A percentile compares a stretch with the other conserved stretches of the same genome.
phyloP scores from a whole-genome alignment of 2,888 invertebrate species.

The Parascotia fuliginaria region DNA sequence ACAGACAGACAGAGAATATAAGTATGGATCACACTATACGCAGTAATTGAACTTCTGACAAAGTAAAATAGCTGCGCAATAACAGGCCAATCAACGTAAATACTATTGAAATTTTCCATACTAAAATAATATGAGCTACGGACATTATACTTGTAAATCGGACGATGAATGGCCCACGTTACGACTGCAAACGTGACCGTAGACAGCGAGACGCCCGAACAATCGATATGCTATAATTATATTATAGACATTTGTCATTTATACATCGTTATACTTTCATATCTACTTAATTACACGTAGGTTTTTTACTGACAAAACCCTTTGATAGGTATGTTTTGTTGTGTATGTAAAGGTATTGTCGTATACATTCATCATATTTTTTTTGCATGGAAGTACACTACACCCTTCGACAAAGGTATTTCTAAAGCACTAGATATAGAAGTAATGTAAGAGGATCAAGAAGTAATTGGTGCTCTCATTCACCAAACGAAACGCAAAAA shows the following conservation, averaged over 20 bases:
- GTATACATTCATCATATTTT: too few relatives aligned
- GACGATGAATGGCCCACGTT: constrained; percentile 12
- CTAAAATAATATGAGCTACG: background rate
- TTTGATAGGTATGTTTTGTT: too few relatives aligned
- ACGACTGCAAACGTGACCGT: constrained; percentile 60
- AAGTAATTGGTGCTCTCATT: too few relatives aligned
- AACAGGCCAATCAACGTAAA: background rate
- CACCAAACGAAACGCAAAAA: too few relatives aligned
- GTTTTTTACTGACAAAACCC: too few relatives aligned
- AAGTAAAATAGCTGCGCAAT: background rate
- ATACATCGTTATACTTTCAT: background rate
- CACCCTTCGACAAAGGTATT: too few relatives aligned
- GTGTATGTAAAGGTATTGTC: too few relatives aligned
- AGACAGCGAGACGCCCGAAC: constrained; percentile 68
- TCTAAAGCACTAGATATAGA: too few relatives aligned
- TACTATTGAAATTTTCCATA: constrained; percentile 13
- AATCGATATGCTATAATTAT: constrained; percentile 29
- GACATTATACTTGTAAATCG: constrained; percentile 9
- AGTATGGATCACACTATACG: background rate
- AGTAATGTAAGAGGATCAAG: too few relatives aligned
- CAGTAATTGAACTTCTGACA: background rate
- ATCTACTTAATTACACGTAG: too few relatives aligned
- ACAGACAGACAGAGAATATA: too few relatives aligned
- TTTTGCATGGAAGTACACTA: too few relatives aligned
- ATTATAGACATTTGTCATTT: background rate